Evolutionary conservation across 2,888 invertebrate species (phyloP), one percentile per base, ranked within the genome.

Genomic region (Rhimphoctona megacephalus): DNA sequence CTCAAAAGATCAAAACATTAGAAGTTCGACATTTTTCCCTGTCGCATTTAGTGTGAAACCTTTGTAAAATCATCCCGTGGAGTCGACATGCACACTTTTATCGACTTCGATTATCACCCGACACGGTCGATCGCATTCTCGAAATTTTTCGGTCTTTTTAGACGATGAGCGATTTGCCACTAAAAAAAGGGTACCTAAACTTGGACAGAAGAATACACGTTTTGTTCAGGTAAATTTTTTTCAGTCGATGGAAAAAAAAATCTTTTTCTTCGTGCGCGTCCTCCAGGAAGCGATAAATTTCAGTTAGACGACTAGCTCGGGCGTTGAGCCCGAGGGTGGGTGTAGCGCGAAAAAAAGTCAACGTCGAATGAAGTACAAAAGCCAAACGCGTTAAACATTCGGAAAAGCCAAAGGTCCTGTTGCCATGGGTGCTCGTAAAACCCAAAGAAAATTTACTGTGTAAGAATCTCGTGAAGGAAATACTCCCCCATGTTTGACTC

Each of bases 211-310:
- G 43, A 30, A 52, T 25, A n/a, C 8, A 36, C 33, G 25, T 39
- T 39, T 39, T 57, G 73, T 79, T 52, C 78, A 79, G 84, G 81
- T 84, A 82, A 82, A 66, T 78, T 69, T 82, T 43, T 82, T 76
- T 74, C 25, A 70, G 36, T n/a, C 67, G 17, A 46, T 25, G 19
- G 22, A 77, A 61, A 82, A 77, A 85, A 81, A 81, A 81, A 76
- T 39, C 25, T 70, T 80, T 85, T 83, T 70, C 52, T 74, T 64
- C 74, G 49, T 61, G 49, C 67, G 43, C 57, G 61, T 81, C 69
- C 86, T 87, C 84, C 88, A 86, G 87, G 89, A 88, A 88, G 67
- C 87, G 85, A 88, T 89, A 89, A 89, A 89, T 89, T 88, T 87
- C 76, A 80, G 77, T 77, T 57, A 66, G 54, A 30, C 61, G 61